Conservation (phyloP, 2,113 vertebrate genomes). For the Brachypodius melanocephalos region DNA sequence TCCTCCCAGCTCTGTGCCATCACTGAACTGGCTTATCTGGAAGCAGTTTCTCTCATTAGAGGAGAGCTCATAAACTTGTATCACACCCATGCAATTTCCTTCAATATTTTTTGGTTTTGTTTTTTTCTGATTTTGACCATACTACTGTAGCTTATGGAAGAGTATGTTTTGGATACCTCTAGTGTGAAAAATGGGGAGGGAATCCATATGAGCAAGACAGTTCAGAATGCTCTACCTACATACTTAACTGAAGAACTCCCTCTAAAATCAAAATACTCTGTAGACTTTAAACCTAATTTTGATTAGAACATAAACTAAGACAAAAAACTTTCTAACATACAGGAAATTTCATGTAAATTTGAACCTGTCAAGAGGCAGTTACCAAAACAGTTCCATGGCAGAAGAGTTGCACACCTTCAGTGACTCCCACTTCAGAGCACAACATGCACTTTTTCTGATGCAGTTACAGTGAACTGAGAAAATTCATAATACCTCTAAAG, state of each 20-base stretch:
- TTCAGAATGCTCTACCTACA: neutral
- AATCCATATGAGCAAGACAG: neutral
- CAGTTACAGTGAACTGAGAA: neutral
- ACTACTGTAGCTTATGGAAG: slow-evolving; percentile 3
- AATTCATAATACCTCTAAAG: neutral
- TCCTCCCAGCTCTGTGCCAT: neutral
- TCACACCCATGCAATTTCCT: neutral
- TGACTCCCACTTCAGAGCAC: neutral
- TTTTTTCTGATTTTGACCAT: neutral
- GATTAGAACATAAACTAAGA: neutral
- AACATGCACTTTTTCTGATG: neutral
- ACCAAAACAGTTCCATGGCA: neutral
- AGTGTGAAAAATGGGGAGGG: slow-evolving; percentile 4
- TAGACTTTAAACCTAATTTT: neutral
- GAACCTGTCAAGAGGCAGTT: neutral
- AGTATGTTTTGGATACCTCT: neutral
- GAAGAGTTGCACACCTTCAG: neutral
- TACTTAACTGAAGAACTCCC: neutral
- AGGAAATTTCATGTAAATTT: neutral
- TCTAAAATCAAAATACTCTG: neutral
- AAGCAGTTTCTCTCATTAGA: neutral
- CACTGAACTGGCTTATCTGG: neutral
- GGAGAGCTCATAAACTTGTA: neutral
- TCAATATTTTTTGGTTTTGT: neutral
- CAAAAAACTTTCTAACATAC: neutral